phyloP scores from a whole-genome alignment of 2,888 invertebrate species.

The Lamellibrachia satsuma region DNA sequence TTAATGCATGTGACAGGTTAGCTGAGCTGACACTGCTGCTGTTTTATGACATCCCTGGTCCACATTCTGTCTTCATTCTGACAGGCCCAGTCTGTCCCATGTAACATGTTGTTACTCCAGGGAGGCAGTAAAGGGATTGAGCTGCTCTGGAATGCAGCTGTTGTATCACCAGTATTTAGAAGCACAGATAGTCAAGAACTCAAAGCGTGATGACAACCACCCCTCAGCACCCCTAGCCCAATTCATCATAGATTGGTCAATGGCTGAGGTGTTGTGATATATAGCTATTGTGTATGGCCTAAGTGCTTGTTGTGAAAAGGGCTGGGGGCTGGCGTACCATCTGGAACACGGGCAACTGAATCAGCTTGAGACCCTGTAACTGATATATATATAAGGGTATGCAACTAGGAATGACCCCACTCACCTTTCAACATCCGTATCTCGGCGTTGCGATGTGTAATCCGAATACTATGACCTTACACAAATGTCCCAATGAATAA shows the following conservation, averaged over 20 bases:
- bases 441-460: no score
- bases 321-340: not conserved
- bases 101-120: no score
- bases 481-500: no score
- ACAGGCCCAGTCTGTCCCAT: not conserved
- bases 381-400: no score
- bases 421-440: no score
- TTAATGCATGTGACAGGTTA: not conserved
- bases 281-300: not conserved
- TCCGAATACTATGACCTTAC: no score
- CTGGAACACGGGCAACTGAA: no score
- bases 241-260: not conserved
- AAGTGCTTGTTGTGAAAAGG: not conserved
- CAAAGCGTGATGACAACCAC: not conserved
- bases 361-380: no score
- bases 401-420: no score
- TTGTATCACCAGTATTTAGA: not conserved
- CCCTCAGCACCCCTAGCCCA: not conserved
- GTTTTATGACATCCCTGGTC: not conserved
- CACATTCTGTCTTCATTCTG: not conserved
- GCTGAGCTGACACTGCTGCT: not conserved
- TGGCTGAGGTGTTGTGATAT: not conserved
- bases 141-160: not conserved
- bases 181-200: not conserved
- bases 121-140: no score